A percentile compares a stretch with the other conserved stretches of the same genome.
Conservation (phyloP, 2,113 vertebrate species). For the Pantherophis guttatus region DNA sequence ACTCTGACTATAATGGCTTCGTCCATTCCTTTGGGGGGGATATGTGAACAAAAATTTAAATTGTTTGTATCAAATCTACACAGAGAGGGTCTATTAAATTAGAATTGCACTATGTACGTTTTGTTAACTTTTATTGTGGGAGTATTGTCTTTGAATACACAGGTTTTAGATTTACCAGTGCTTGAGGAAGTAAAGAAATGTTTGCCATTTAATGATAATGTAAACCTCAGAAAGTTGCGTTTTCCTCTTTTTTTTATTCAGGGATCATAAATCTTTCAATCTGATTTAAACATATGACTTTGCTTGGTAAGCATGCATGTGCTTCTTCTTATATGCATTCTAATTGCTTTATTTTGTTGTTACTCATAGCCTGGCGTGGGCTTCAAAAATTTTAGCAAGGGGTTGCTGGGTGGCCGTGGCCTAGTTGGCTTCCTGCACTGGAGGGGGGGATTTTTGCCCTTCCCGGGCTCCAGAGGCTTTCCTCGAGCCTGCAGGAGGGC, state of each 20-base stretch:
- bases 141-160: background rate
- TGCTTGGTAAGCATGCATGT: background rate
- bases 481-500: too few relatives aligned
- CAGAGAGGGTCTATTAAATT: background rate
- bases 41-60: background rate
- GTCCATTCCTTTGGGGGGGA: background rate
- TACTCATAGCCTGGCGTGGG: background rate
- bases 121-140: background rate
- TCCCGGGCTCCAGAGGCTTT: too few relatives aligned
- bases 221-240: background rate
- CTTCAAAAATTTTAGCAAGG: too few relatives aligned
- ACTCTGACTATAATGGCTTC: background rate
- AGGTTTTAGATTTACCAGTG: background rate
- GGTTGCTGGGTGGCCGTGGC: too few relatives aligned
- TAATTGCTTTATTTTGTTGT: background rate
- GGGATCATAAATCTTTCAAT: background rate
- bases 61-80: background rate
- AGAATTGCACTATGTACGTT: background rate
- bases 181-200: background rate
- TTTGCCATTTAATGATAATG: background rate
- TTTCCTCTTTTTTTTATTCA: background rate
- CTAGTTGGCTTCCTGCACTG: too few relatives aligned
- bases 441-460: too few relatives aligned
- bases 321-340: background rate
- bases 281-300: background rate